These are phyloP conservation scores for Enteromius unitaeniatus DNA, from an alignment of 2,797 vertebrate species.

Conservation along the genomic window DNA sequence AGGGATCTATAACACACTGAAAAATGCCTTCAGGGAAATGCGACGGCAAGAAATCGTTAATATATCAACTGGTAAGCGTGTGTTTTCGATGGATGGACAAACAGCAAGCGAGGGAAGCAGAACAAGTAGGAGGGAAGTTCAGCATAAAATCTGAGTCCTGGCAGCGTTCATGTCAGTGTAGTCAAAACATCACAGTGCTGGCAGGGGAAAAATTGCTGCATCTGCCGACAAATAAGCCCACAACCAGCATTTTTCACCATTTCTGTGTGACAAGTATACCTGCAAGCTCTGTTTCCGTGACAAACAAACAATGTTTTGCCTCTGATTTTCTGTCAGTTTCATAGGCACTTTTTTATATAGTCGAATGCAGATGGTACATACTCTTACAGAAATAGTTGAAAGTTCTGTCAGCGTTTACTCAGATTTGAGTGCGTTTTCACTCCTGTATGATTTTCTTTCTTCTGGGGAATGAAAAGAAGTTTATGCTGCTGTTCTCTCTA, in stretches of 20 bases:
- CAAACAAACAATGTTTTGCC: conserved; percentile 41
- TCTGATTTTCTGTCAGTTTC: conserved; percentile 28
- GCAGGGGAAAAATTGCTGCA: conserved; percentile 35
- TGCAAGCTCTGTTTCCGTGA: conserved; percentile 23
- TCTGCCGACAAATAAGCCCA: conserved; percentile 44
- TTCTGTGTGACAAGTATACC: conserved; percentile 42
- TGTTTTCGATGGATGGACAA: conserved; percentile 20
- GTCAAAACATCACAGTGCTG: conserved; percentile 45
- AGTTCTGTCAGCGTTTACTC: not conserved
- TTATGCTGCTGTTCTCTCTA: not conserved
- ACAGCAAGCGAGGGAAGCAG: not conserved
- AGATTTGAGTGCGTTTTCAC: not conserved
- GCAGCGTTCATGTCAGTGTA: conserved; percentile 16
- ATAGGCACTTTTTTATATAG: conserved; percentile 26
- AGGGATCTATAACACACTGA: conserved; percentile 10
- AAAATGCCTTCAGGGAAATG: conserved; percentile 36
- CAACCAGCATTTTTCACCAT: conserved; percentile 26
- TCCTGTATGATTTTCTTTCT: not conserved
- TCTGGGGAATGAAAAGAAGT: not conserved
- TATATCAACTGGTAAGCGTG: conserved; percentile 9
- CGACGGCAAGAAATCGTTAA: conserved; percentile 4
- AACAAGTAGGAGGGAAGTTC: conserved; percentile 16
- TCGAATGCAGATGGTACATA: conserved; percentile 3
- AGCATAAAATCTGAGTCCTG: conserved; percentile 36
- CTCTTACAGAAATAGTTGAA: not conserved